Conservation (phyloP, 2,888 invertebrate genomes). For the Caradrina clavipalpis region DNA sequence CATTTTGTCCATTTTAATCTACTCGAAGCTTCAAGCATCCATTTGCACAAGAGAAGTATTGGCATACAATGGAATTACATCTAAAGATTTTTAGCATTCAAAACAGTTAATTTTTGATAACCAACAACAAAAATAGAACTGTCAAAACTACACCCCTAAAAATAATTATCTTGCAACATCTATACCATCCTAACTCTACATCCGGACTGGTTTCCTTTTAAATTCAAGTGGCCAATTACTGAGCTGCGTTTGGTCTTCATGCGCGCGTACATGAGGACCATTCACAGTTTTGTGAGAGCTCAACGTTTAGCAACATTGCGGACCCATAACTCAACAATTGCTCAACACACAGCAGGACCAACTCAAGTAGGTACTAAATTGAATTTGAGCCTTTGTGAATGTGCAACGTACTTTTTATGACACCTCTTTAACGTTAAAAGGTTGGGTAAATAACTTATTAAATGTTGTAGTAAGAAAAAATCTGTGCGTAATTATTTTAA, state of each 20-base stretch:
- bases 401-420: conserved; percentile 50
- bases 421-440: conserved; percentile 29
- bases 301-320: conserved; percentile 84
- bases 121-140: too few relatives aligned
- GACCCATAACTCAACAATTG: conserved; percentile 67
- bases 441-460: conserved; percentile 27
- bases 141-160: too few relatives aligned
- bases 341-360: conserved; percentile 72
- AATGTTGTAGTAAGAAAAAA: conserved; percentile 12
- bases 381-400: conserved; percentile 47
- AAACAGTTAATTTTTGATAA: too few relatives aligned
- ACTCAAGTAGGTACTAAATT: conserved; percentile 55
- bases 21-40: too few relatives aligned
- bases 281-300: conserved; percentile 67
- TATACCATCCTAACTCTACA: conserved; percentile 67
- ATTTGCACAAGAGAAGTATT: too few relatives aligned
- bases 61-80: too few relatives aligned
- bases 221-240: conserved; percentile 88
- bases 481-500: conserved; percentile 45
- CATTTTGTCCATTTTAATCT: too few relatives aligned
- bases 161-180: conserved; percentile 35
- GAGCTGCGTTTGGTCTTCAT: conserved; percentile 79
- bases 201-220: conserved; percentile 84
- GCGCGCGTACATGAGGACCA: conserved; percentile 57
- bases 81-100: too few relatives aligned